Conservation (phyloP, 35 echinoderm and acorn worm species). For the Holothuria glaberrima region DNA sequence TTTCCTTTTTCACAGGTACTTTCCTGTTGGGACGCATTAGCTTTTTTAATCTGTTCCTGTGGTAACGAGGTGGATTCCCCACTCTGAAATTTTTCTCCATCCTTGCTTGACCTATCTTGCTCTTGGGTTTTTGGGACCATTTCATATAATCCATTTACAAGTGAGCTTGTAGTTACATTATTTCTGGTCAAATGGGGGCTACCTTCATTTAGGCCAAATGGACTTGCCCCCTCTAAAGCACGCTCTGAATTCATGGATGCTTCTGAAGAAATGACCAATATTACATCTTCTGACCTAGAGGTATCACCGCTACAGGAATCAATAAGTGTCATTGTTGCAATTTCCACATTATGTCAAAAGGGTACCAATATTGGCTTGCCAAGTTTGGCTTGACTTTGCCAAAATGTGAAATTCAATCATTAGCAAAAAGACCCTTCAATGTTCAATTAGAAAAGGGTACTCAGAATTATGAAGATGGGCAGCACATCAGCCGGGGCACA, state of each 20-base stretch:
- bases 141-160: constrained; percentile 18
- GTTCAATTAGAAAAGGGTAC: too few species aligned
- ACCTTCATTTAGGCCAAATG: background rate
- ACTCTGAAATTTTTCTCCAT: background rate
- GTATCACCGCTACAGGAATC: constrained; percentile 2
- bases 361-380: too few species aligned
- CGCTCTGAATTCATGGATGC: background rate
- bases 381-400: too few species aligned
- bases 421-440: too few species aligned
- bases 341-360: constrained; percentile 28
- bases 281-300: background rate
- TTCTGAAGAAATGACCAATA: background rate
- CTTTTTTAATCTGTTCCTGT: constrained; percentile 19
- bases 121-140: constrained; percentile 11
- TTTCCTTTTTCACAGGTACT: constrained; percentile 33
- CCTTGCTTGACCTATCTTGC: background rate
- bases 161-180: background rate
- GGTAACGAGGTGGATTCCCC: constrained; percentile 31
- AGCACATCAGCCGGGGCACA: too few species aligned
- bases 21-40: background rate
- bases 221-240: background rate
- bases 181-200: background rate
- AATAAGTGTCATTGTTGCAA: constrained; percentile 51
- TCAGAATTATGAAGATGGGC: too few species aligned
- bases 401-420: too few species aligned